Evolutionary conservation across 2,888 invertebrate genomes (phyloP).

Genomic region (Scaptomyza caliginosa): DNA sequence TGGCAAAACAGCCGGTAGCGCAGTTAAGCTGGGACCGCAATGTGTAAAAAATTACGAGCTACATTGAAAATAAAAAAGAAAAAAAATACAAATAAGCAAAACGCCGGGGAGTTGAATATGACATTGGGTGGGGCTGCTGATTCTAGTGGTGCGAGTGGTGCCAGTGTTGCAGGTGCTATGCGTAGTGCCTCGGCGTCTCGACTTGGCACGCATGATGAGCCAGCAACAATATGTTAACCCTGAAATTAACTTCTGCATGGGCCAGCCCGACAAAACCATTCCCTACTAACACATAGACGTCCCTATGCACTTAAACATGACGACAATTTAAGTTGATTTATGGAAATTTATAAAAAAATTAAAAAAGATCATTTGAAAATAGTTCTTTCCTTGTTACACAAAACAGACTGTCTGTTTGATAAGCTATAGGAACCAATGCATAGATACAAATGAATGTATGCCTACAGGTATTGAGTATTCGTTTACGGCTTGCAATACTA

Average conservation of each 20-base stretch:
- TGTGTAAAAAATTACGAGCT: constrained; percentile 81
- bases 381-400: background rate
- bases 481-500: no score
- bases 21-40: constrained; percentile 81
- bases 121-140: constrained; percentile 28
- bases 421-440: background rate
- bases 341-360: background rate
- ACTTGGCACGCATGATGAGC: constrained; percentile 69
- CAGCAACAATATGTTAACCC: constrained; percentile 84
- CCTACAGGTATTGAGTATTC: no score
- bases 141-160: constrained; percentile 23
- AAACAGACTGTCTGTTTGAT: background rate
- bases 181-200: background rate
- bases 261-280: background rate
- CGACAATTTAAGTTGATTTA: constrained; percentile 20
- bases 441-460: no score
- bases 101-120: constrained; percentile 36
- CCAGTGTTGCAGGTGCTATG: constrained; percentile 5
- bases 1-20: constrained; percentile 69
- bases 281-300: constrained; percentile 17
- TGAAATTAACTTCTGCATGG: constrained; percentile 52
- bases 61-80: constrained; percentile 60
- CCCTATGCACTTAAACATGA: constrained; percentile 20
- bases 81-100: constrained; percentile 16
- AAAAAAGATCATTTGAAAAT: background rate